Conservation (phyloP, 2,888 invertebrate species). For the Harpalus rubripes region DNA sequence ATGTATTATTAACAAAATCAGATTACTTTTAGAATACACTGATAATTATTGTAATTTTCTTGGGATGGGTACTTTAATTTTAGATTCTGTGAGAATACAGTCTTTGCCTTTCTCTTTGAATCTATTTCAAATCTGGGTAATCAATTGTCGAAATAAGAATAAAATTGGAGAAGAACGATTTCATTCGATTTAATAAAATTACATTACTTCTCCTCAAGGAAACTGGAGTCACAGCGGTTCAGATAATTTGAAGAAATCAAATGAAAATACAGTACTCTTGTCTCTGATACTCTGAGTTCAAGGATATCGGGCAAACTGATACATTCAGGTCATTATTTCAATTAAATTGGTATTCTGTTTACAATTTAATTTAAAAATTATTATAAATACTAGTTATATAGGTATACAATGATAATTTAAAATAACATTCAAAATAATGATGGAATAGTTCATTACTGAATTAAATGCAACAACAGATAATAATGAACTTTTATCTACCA, state of each 20-base stretch:
- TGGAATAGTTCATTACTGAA: too few species aligned
- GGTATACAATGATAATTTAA: too few species aligned
- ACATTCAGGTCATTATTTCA: background rate
- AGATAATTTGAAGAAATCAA: background rate
- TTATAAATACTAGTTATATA: too few species aligned
- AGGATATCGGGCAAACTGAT: background rate
- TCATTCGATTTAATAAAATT: slow-evolving; percentile 1
- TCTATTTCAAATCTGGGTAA: background rate
- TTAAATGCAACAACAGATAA: too few species aligned
- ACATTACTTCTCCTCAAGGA: background rate
- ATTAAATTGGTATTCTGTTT: background rate
- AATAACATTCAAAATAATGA: too few species aligned
- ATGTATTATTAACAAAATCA: too few species aligned
- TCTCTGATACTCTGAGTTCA: background rate
- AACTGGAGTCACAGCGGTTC: background rate
- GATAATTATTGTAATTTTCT: too few species aligned
- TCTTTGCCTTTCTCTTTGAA: background rate
- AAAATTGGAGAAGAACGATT: background rate
- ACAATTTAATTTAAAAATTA: background rate
- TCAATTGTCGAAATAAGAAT: background rate
- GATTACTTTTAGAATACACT: too few species aligned
- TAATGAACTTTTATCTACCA: too few species aligned
- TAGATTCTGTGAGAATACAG: background rate
- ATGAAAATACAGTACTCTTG: background rate
- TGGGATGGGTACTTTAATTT: background rate